Percentiles rank a stretch among this genome's conserved stretches.
Evolutionary conservation across 2,113 vertebrate genomes (phyloP).

Genomic region (Hiodon tergisus): DNA sequence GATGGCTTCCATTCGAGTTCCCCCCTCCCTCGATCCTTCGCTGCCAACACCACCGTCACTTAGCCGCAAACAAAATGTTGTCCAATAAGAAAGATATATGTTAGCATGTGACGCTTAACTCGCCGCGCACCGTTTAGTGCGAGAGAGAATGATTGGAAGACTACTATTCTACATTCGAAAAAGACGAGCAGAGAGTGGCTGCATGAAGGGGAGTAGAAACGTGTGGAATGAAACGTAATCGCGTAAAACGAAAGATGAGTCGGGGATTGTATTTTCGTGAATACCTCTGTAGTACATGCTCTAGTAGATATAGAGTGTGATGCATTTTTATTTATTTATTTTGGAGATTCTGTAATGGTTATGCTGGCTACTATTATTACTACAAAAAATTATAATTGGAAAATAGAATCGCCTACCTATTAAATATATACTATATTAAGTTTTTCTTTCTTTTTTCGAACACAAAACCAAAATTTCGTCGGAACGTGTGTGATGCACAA

Average conservation of each 20-base stretch:
- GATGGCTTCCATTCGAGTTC: slow-evolving; percentile 62
- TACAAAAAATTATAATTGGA: too few relatives aligned
- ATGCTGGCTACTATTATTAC: too few relatives aligned
- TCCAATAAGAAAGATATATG: slow-evolving; percentile 30
- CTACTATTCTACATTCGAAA: neutral
- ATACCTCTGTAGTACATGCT: neutral
- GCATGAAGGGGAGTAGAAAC: neutral
- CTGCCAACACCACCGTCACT: slow-evolving; percentile 27
- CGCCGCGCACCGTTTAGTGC: slow-evolving; percentile 15
- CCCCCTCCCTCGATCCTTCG: slow-evolving; percentile 36
- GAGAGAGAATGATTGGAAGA: slow-evolving; percentile 17
- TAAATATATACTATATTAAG: too few relatives aligned
- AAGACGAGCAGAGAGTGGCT: slow-evolving; percentile 4
- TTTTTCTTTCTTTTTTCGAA: too few relatives aligned
- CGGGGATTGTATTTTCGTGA: slow-evolving; percentile 6
- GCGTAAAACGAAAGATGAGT: neutral
- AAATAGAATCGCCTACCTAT: too few relatives aligned
- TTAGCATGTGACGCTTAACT: slow-evolving; percentile 13
- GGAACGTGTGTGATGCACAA: too few relatives aligned
- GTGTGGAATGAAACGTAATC: slow-evolving; percentile 4
- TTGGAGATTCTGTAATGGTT: too few relatives aligned
- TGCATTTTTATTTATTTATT: too few relatives aligned
- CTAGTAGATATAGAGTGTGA: neutral
- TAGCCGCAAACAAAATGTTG: neutral
- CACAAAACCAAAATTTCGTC: too few relatives aligned